phyloP scores from a whole-genome alignment of 2,888 invertebrate genomes.

The Sialis fuliginosa region DNA sequence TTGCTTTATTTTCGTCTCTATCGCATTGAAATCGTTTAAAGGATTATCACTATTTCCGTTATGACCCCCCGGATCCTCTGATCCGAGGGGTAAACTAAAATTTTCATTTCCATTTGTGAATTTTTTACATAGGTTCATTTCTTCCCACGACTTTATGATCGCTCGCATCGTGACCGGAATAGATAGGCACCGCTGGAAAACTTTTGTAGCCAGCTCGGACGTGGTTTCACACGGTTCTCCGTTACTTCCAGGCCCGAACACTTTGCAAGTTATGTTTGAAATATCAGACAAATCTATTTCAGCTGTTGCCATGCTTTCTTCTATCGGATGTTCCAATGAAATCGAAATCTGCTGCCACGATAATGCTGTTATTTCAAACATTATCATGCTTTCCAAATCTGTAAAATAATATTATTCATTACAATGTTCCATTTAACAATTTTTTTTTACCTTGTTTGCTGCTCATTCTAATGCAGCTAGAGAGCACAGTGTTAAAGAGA shows the following conservation, averaged over 20 bases:
- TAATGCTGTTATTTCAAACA: constrained; percentile 81
- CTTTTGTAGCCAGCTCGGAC: constrained; percentile 39
- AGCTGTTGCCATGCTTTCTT: constrained; percentile 83
- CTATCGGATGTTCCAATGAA: constrained; percentile 80
- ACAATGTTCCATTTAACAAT: not conserved
- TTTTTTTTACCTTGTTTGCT: constrained; percentile 47
- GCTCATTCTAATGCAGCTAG: constrained; percentile 74
- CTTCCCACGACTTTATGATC: constrained; percentile 72
- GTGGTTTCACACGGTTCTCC: constrained; percentile 28
- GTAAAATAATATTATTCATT: constrained; percentile 13
- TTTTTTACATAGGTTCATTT: constrained; percentile 36
- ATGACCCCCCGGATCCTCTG: constrained; percentile 45
- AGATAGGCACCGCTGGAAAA: constrained; percentile 79
- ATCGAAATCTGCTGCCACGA: constrained; percentile 82
- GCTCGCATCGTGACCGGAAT: constrained; percentile 82
- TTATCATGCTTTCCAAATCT: constrained; percentile 60
- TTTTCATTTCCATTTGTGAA: constrained; percentile 34
- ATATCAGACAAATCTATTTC: constrained; percentile 75
- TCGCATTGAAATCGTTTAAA: constrained; percentile 28
- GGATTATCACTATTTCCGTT: constrained; percentile 22
- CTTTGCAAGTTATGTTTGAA: constrained; percentile 57
- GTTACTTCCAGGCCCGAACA: constrained; percentile 37
- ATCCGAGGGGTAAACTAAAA: constrained; percentile 49
- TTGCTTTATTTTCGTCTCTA: constrained; percentile 17
- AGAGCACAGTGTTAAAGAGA: constrained; percentile 74